These are phyloP conservation scores for Saguinus midas DNA, from an alignment of 2,113 vertebrate genomes.

Conservation along the genomic window DNA sequence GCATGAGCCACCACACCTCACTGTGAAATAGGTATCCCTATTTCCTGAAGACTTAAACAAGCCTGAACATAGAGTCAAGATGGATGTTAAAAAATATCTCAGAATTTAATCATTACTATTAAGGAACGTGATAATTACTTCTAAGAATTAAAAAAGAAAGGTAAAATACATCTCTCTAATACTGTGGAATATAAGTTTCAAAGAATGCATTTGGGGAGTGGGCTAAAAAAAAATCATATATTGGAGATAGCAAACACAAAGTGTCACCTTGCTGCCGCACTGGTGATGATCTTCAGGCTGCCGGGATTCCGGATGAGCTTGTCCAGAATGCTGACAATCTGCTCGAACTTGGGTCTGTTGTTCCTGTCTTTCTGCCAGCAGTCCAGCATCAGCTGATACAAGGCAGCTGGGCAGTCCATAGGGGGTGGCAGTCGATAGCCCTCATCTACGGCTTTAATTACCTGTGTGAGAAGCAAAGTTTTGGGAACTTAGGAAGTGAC, in stretches of 20 bases:
- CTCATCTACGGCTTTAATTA: constrained; percentile 98
- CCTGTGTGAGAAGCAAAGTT: constrained; percentile 85
- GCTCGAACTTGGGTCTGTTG: constrained; percentile 98
- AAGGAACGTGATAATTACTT: not conserved
- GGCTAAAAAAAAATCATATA: not conserved
- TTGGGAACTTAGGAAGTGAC: not conserved
- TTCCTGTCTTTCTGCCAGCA: constrained; percentile 99
- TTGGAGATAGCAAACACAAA: constrained; percentile 40
- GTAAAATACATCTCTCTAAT: not conserved
- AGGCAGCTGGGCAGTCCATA: constrained; percentile 98
- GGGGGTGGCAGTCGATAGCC: constrained; percentile 97
- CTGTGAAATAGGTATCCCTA: not conserved
- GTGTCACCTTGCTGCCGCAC: constrained; percentile 93
- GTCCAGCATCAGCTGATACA: constrained; percentile 99
- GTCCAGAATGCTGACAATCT: constrained; percentile 99
- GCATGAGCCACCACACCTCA: too few relatives aligned
- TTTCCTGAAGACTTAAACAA: not conserved
- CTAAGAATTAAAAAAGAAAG: not conserved
- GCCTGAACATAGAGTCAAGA: not conserved
- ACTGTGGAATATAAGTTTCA: not conserved
- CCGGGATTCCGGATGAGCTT: constrained; percentile 98
- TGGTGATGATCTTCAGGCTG: constrained; percentile 97
- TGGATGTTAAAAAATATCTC: not conserved
- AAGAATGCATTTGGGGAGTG: not conserved
- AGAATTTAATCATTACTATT: not conserved